Conservation (phyloP, 2,797 vertebrate species). For the Gouania willdenowi region DNA sequence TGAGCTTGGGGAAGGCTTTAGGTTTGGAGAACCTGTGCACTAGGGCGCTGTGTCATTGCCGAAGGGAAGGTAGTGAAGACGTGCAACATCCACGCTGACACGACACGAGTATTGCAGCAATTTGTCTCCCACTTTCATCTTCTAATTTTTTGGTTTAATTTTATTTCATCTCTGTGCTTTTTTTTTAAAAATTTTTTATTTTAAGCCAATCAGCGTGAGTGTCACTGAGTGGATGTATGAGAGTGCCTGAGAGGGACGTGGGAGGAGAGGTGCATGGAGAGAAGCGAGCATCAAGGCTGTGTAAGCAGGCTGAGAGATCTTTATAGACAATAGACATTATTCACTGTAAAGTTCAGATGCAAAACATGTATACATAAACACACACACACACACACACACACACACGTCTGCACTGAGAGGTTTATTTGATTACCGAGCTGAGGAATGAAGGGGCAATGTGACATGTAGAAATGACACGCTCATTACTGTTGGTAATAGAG, state of each 20-base stretch:
- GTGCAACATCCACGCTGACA: slow-evolving; percentile 3
- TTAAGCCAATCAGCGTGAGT: slow-evolving; percentile 36
- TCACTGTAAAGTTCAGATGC: slow-evolving; percentile 19
- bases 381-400: background rate
- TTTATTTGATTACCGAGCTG: slow-evolving; percentile 15
- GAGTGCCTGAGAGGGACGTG: slow-evolving; percentile 20
- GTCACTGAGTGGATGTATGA: slow-evolving; percentile 41
- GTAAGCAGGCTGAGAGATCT: slow-evolving; percentile 8
- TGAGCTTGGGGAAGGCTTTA: slow-evolving; percentile 16
- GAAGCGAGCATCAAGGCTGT: slow-evolving; percentile 2
- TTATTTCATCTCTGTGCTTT: slow-evolving; percentile 44
- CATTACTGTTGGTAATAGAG: slow-evolving; percentile 8
- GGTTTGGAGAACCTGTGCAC: slow-evolving; percentile 5
- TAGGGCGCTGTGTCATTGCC: slow-evolving; percentile 15
- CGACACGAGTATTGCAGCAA: slow-evolving; percentile 7
- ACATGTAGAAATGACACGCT: slow-evolving; percentile 12
- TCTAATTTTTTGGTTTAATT: slow-evolving; percentile 36
- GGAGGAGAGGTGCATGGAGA: slow-evolving; percentile 21
- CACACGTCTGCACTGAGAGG: background rate
- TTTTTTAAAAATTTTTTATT: too few species aligned
- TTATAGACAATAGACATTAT: slow-evolving; percentile 13
- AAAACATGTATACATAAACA: background rate
- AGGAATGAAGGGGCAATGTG: slow-evolving; percentile 16
- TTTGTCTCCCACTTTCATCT: slow-evolving; percentile 25
- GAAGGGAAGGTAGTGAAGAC: background rate